phyloP scores from a whole-genome alignment of 1,140 invertebrate species.

The Rhopalosiphum maidis region DNA sequence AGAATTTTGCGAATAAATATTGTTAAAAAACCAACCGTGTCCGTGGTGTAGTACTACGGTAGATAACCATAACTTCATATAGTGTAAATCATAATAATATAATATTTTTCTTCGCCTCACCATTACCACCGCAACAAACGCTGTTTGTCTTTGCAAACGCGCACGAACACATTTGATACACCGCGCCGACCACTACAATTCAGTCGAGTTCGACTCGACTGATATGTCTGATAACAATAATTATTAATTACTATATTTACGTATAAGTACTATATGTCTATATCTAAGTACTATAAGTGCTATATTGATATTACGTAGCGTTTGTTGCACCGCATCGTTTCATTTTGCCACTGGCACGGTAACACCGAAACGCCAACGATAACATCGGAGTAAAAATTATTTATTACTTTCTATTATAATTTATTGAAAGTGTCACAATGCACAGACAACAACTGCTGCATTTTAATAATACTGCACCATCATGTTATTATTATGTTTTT shows the following conservation, averaged over 20 bases:
- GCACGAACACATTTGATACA: not conserved
- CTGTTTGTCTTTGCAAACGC: not conserved
- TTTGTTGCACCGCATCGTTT: not conserved
- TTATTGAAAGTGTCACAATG: constrained; percentile 4
- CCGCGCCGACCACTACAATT: not conserved
- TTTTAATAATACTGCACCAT: not conserved
- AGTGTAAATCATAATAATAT: not conserved
- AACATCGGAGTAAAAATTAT: not conserved
- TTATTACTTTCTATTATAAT: constrained; percentile 3
- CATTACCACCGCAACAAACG: not conserved
- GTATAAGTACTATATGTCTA: not conserved
- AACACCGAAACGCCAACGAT: not conserved
- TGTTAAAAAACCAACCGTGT: not conserved
- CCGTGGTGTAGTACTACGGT: too few relatives aligned
- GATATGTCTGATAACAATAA: not conserved
- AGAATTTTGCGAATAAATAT: too few relatives aligned
- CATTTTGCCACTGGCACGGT: not conserved
- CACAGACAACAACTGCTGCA: not conserved
- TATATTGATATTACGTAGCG: not conserved
- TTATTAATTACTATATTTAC: constrained; percentile 16
- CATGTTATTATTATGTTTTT: not conserved
- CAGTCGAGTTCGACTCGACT: not conserved
- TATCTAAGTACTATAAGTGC: not conserved
- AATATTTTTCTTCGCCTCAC: not conserved
- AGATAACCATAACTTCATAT: too few relatives aligned